A percentile compares a stretch with the other conserved stretches of the same genome.
Conservation (phyloP, 2,888 invertebrate genomes). For the Acleris literana region DNA sequence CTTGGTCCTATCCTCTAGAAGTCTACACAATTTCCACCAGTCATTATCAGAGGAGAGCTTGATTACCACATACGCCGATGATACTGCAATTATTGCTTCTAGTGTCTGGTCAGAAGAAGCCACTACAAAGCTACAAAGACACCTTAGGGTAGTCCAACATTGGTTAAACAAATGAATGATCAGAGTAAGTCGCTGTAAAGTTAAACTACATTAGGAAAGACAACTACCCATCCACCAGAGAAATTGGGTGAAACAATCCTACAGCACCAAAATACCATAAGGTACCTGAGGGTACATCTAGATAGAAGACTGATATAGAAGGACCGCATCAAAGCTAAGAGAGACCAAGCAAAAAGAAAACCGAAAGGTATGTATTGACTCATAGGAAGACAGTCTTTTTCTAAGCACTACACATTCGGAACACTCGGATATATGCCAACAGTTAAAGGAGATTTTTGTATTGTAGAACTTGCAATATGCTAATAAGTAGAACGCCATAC, state of each 20-base stretch:
- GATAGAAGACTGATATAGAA: constrained; percentile 14
- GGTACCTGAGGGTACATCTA: constrained; percentile 22
- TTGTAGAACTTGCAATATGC: too few species aligned
- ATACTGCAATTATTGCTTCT: constrained; percentile 30
- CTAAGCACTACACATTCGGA: too few species aligned
- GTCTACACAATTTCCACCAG: constrained; percentile 21
- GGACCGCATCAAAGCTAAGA: constrained; percentile 18
- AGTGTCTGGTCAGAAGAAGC: constrained; percentile 23
- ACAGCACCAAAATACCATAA: constrained; percentile 14
- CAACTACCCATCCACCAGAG: constrained; percentile 22
- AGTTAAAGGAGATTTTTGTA: too few species aligned
- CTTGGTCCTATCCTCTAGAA: constrained; percentile 24
- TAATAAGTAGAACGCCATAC: too few species aligned
- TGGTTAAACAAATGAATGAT: constrained; percentile 40
- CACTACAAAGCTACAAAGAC: constrained; percentile 21
- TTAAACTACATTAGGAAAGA: constrained; percentile 30
- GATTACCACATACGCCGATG: constrained; percentile 38
- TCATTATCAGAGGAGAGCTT: constrained; percentile 6
- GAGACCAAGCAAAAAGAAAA: neutral
- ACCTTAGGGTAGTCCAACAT: constrained; percentile 13
- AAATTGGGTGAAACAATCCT: constrained; percentile 5
- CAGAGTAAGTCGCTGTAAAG: constrained; percentile 24
- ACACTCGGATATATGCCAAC: too few species aligned
- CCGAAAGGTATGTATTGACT: too few species aligned
- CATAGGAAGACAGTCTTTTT: too few species aligned